Percentiles rank a stretch among this genome's conserved stretches.
Conservation (phyloP, 2,797 vertebrate genomes). For the Acipenser ruthenus region DNA sequence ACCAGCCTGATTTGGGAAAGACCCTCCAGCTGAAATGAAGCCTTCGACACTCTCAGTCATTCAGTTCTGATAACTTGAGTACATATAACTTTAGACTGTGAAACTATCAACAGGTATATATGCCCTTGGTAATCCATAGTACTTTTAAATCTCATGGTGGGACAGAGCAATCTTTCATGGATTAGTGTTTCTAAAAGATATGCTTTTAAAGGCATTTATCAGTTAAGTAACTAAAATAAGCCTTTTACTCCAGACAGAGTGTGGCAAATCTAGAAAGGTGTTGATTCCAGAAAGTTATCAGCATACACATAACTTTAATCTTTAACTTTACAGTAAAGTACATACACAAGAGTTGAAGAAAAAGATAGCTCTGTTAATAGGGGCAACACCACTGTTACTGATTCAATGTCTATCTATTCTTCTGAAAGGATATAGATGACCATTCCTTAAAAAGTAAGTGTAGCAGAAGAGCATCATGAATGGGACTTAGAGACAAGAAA, state of each 20-base stretch:
- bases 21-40: neutral
- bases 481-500: too few relatives aligned
- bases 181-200: neutral
- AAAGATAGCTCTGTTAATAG: too few relatives aligned
- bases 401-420: too few relatives aligned
- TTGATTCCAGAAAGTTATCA: neutral
- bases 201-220: constrained; percentile 2
- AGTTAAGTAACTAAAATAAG: constrained; percentile 2
- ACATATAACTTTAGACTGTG: neutral
- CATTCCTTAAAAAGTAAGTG: too few relatives aligned
- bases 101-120: neutral
- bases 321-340: too few relatives aligned
- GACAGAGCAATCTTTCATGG: neutral
- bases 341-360: too few relatives aligned
- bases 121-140: neutral
- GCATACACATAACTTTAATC: too few relatives aligned
- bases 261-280: neutral
- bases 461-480: too few relatives aligned
- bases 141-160: neutral
- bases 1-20: neutral
- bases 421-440: too few relatives aligned
- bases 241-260: constrained; percentile 1
- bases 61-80: neutral
- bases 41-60: neutral
- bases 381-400: too few relatives aligned